These are phyloP conservation scores for Thinocorus orbignyianus DNA, from an alignment of 2,113 vertebrate genomes.

Conservation along the genomic window DNA sequence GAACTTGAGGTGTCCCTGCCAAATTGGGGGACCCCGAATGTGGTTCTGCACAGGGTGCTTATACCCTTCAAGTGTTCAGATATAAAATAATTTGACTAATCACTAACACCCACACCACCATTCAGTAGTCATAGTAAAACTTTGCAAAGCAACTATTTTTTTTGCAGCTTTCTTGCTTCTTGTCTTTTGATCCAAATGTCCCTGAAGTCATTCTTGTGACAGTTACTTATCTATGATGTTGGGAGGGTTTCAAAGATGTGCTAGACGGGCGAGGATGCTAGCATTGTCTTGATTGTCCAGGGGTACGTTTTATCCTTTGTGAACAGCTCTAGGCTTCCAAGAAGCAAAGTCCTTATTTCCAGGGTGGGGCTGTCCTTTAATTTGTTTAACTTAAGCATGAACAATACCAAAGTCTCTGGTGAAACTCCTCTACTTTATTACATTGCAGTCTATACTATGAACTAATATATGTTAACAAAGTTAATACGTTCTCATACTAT, in stretches of 20 bases:
- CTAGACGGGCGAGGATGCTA: background rate
- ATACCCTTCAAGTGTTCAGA: background rate
- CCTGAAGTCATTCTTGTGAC: background rate
- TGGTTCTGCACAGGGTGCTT: background rate
- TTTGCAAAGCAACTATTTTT: background rate
- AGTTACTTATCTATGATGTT: background rate
- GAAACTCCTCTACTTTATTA: background rate
- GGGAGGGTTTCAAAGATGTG: background rate
- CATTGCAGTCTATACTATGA: background rate
- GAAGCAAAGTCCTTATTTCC: background rate
- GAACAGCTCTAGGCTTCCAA: background rate
- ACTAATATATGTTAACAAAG: background rate
- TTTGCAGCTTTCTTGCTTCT: background rate
- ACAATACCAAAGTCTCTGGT: background rate
- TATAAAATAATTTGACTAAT: background rate
- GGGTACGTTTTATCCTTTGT: background rate
- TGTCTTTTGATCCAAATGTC: background rate
- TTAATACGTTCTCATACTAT: background rate
- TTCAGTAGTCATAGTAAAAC: background rate
- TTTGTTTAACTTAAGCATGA: background rate
- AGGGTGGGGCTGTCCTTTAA: background rate
- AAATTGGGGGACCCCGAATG: background rate
- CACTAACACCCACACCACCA: background rate
- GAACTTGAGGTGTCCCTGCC: rapidly evolving
- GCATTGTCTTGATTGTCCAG: background rate